Evolutionary conservation across 1,140 invertebrate species (phyloP).

Genomic region (Zophobas morio): DNA sequence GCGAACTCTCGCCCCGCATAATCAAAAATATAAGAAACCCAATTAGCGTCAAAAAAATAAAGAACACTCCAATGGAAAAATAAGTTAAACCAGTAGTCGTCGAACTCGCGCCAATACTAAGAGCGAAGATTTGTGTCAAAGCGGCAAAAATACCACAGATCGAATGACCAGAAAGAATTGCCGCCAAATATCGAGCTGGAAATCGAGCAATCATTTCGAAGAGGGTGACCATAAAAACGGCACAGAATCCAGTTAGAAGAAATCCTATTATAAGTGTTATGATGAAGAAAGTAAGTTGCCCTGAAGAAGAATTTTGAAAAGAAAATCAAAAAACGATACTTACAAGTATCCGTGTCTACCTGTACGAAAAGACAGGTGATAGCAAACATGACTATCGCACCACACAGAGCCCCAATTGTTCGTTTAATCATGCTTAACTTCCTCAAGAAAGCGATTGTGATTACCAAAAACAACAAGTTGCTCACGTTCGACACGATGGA

Average conservation of each 20-base stretch:
- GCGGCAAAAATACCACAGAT: conserved; percentile 56
- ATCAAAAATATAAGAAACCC: conserved; percentile 48
- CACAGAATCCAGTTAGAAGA: conserved; percentile 48
- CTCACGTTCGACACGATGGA: conserved; percentile 45
- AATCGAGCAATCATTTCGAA: conserved; percentile 56
- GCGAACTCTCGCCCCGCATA: conserved; percentile 20
- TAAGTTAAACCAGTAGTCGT: conserved; percentile 42
- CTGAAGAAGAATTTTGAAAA: conserved; percentile 38
- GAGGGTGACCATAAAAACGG: conserved; percentile 53
- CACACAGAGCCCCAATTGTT: conserved; percentile 45
- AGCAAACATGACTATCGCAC: conserved; percentile 49
- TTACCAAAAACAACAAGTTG: conserved; percentile 48
- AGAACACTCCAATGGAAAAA: conserved; percentile 50
- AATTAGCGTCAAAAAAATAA: conserved; percentile 47
- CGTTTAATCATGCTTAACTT: conserved; percentile 50
- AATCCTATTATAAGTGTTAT: conserved; percentile 49
- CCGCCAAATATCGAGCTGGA: conserved; percentile 51
- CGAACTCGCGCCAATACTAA: conserved; percentile 39
- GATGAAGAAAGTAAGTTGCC: conserved; percentile 51
- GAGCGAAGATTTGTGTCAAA: conserved; percentile 53
- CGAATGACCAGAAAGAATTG: conserved; percentile 52
- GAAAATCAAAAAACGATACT: conserved; percentile 34
- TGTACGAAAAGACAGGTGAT: conserved; percentile 53
- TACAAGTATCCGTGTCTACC: conserved; percentile 53
- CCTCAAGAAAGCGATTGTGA: conserved; percentile 47